Conservation (phyloP, 2,888 invertebrate genomes). For the Oligia latruncula region DNA sequence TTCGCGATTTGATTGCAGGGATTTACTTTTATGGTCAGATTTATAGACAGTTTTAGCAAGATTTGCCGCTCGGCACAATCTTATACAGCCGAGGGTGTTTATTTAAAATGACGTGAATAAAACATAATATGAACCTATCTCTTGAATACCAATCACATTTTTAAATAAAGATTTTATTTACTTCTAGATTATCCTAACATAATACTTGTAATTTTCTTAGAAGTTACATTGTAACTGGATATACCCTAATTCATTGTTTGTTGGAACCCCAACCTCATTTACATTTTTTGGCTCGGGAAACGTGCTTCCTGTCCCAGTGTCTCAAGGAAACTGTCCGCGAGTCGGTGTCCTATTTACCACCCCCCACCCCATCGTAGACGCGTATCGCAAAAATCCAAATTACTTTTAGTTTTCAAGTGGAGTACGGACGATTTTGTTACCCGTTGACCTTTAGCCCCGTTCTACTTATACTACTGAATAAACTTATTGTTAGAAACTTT, state of each 20-base stretch:
- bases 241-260: constrained; percentile 27
- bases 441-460: constrained; percentile 59
- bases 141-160: constrained; percentile 20
- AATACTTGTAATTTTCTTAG: neutral
- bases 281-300: constrained; percentile 49
- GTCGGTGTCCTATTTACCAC: constrained; percentile 57
- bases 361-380: constrained; percentile 47
- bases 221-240: constrained; percentile 2
- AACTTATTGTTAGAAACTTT: constrained; percentile 63
- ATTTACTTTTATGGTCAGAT: constrained; percentile 89
- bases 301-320: constrained; percentile 43
- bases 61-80: constrained; percentile 80
- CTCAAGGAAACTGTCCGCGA: constrained; percentile 47
- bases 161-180: neutral
- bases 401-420: constrained; percentile 66
- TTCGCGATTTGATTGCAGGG: constrained; percentile 88
- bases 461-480: constrained; percentile 58
- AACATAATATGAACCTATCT: constrained; percentile 57
- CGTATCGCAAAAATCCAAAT: constrained; percentile 66
- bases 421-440: constrained; percentile 55
- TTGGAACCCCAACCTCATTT: constrained; percentile 40
- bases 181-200: neutral
- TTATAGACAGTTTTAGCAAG: constrained; percentile 86
- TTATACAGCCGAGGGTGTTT: constrained; percentile 75
- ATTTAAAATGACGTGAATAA: constrained; percentile 76